Percentiles rank a stretch among this genome's conserved stretches.
Conservation (phyloP, 2,888 invertebrate genomes). For the Spisula solida region DNA sequence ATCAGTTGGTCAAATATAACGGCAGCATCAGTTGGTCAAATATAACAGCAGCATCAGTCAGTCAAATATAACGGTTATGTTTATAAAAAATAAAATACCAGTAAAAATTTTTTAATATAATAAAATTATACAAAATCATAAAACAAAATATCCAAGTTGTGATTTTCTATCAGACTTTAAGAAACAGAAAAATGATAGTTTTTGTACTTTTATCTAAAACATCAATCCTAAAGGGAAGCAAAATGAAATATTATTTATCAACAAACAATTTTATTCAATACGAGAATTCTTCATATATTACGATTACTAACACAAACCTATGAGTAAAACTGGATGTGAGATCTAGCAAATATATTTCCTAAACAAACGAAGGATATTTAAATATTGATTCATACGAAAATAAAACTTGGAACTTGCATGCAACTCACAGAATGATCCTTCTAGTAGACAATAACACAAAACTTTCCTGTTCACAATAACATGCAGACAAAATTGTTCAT, state of each 20-base stretch:
- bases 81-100: no score
- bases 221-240: background rate
- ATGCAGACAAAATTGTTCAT: conserved; percentile 22
- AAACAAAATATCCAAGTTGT: no score
- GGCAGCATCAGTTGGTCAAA: no score
- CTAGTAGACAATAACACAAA: background rate
- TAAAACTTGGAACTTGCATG: background rate
- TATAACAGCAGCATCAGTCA: no score
- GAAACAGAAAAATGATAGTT: no score
- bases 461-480: conserved; percentile 16
- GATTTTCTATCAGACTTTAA: no score
- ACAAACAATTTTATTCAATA: conserved; percentile 14
- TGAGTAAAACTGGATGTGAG: background rate
- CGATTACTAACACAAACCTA: background rate
- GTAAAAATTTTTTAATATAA: background rate
- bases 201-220: no score
- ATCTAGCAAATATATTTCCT: background rate
- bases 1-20: no score
- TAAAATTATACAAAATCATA: background rate
- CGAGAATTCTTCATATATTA: background rate
- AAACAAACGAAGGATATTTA: background rate
- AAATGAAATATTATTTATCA: background rate
- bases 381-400: background rate
- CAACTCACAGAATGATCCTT: background rate
- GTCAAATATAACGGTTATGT: no score